Percentiles rank a stretch among this genome's conserved stretches.
Conservation (phyloP, 2,113 vertebrate genomes). For the Tetrax tetrax region DNA sequence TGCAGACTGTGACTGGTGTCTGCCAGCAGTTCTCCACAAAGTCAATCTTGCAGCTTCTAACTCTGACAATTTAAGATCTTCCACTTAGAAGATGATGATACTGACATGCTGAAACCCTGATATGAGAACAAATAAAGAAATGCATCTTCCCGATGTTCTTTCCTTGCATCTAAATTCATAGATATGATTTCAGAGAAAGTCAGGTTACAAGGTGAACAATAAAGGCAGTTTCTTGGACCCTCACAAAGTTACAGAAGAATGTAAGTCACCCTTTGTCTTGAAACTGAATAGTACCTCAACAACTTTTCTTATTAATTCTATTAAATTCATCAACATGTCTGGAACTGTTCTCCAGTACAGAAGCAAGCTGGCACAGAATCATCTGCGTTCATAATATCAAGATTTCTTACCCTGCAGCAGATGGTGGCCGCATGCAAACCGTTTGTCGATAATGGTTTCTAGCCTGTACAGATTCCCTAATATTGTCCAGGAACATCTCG, state of each 20-base stretch:
- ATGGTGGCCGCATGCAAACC: background rate
- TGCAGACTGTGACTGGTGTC: background rate
- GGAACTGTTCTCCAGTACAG: background rate
- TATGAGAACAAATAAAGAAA: background rate
- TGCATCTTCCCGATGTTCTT: background rate
- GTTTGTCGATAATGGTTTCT: background rate
- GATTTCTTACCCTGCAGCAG: background rate
- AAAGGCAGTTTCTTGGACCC: background rate
- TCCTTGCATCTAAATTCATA: background rate
- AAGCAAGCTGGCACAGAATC: background rate
- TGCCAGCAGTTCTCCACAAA: background rate
- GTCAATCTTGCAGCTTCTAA: background rate
- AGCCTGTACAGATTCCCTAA: fast-evolving
- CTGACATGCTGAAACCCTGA: background rate
- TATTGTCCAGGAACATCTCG: background rate
- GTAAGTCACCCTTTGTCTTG: background rate
- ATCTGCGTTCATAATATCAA: background rate
- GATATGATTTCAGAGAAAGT: background rate
- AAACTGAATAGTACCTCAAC: background rate
- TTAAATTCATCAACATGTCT: background rate
- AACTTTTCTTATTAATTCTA: background rate
- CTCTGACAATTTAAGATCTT: background rate
- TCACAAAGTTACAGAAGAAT: background rate
- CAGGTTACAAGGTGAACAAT: background rate
- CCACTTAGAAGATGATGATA: background rate